Evolutionary conservation across 2,113 vertebrate genomes (phyloP), one percentile per base, ranked within the genome.

Genomic region (Nothocercus nigrocapillus): DNA sequence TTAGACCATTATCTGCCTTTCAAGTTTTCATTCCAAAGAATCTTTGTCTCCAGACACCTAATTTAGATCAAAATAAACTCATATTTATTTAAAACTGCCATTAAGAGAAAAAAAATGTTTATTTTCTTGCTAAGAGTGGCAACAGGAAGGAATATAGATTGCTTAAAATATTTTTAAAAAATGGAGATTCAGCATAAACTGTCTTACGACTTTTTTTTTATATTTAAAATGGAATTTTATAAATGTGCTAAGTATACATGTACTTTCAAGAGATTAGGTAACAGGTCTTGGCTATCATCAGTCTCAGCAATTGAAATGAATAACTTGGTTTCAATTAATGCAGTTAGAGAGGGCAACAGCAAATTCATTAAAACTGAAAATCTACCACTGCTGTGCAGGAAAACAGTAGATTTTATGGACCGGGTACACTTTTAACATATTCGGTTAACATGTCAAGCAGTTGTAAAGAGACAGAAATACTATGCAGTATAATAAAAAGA

Each of bases 341-440:
- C 22, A 38, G 5, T 12, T 25, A 30, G 3, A 45, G 72, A 45
- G 30, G 34, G 28, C 27, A 70, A 38, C 34, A 67, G 20, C 22
- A 40, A 6, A 36, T 21, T 45, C 58, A 21, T 49, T 3, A 47
- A n/a, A 90, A 17, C 11, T 78, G 72, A 14, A 58, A 72, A 42
- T 18, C 2, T 44, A 1, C 0, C 5, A 4, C 21, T 59, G 30
- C 40, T 67, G 18, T 17, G 11, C 38, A 34, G 38, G 61, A 53
- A 5, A 44, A n/a, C n/a, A 38, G 32, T 25, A 54, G 32, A 25
- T 90, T 30, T 72, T 30, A 8, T 32, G 66, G 27, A 1, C 42
- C 78, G 51, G 16, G 22, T 47, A 2, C 0, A 0, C 56, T 70
- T 90, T 81, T n/a, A 24, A 69, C 73, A 21, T 70, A 11, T 28